These are phyloP conservation scores for Oryzias curvinotus DNA, from an alignment of 2,113 vertebrate species.

Conservation along the genomic window DNA sequence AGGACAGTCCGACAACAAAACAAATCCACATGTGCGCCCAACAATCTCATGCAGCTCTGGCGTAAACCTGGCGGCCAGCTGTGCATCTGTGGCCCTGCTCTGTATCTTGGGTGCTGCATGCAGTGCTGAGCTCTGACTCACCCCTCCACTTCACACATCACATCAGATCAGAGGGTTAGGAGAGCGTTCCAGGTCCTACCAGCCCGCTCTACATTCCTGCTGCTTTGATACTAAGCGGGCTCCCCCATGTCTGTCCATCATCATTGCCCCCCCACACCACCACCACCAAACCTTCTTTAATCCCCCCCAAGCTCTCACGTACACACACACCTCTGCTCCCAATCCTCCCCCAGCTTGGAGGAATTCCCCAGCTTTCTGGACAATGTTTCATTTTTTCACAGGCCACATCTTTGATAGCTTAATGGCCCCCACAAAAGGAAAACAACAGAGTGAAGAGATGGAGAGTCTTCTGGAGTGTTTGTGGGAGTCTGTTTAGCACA, in stretches of 20 bases:
- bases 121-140: constrained; percentile 55
- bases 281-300: constrained; percentile 61
- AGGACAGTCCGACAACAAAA: constrained; percentile 36
- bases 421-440: constrained; percentile 63
- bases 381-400: constrained; percentile 77
- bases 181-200: constrained; percentile 65
- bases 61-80: constrained; percentile 54
- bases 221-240: constrained; percentile 74
- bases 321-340: constrained; percentile 12
- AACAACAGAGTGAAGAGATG: constrained; percentile 36
- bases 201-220: constrained; percentile 72
- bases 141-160: constrained; percentile 69
- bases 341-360: constrained; percentile 73
- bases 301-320: constrained; percentile 21
- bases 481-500: constrained; percentile 16
- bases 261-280: constrained; percentile 59
- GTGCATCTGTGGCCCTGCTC: constrained; percentile 44
- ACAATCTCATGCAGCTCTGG: constrained; percentile 3
- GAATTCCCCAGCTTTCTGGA: constrained; percentile 79
- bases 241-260: constrained; percentile 75
- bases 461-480: constrained; percentile 23
- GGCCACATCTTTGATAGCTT: constrained; percentile 78
- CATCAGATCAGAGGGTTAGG: constrained; percentile 67
- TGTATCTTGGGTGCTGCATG: constrained; percentile 48
- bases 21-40: constrained; percentile 2